Conservation (phyloP, 1,140 invertebrate genomes). For the Mizuhopecten yessoensis region DNA sequence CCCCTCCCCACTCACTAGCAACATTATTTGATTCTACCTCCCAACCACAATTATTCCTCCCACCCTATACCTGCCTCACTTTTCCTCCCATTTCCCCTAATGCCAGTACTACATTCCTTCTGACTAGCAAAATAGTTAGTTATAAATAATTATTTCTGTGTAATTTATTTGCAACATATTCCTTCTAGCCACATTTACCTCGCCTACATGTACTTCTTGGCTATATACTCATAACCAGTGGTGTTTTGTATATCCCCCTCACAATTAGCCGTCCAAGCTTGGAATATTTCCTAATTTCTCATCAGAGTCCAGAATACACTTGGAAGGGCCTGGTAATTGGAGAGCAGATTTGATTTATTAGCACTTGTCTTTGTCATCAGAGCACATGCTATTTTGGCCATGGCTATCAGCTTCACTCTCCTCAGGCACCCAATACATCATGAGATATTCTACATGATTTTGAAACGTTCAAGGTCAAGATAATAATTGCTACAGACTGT, state of each 20-base stretch:
- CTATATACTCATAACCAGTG: not conserved
- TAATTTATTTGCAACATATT: too few relatives aligned
- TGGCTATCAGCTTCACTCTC: not conserved
- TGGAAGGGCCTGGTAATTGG: slow-evolving; percentile 11
- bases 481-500: not conserved
- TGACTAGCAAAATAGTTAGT: too few relatives aligned
- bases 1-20: too few relatives aligned
- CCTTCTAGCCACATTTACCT: too few relatives aligned
- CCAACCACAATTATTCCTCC: too few relatives aligned
- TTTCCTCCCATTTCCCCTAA: too few relatives aligned
- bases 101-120: too few relatives aligned
- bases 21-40: too few relatives aligned
- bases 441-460: not conserved
- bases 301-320: not conserved
- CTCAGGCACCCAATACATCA: not conserved
- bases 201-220: too few relatives aligned
- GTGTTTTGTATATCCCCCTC: not conserved
- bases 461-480: not conserved
- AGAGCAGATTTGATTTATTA: slow-evolving; percentile 21
- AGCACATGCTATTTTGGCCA: not conserved
- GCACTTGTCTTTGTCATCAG: not conserved
- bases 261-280: not conserved
- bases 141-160: too few relatives aligned
- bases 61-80: too few relatives aligned
- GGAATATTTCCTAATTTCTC: slow-evolving; percentile 34